Conservation (phyloP, 2,797 vertebrate species). For the Pseudochromis fuscus region DNA sequence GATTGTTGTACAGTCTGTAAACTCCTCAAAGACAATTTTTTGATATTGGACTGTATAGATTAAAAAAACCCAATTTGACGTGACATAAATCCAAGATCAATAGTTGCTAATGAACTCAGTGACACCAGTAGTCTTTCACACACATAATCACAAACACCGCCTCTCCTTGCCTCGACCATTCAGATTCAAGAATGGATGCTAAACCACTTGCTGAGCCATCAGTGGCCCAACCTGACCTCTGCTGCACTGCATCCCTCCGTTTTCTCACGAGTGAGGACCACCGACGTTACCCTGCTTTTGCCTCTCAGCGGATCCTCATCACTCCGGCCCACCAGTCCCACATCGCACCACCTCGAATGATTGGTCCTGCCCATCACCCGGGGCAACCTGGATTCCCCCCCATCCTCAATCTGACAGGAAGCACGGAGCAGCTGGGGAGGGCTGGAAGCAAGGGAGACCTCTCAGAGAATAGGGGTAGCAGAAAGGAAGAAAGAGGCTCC, state of each 20-base stretch:
- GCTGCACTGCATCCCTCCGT: constrained; percentile 3
- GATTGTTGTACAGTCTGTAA: background rate
- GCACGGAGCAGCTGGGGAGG: constrained; percentile 54
- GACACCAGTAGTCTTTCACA: constrained; percentile 15
- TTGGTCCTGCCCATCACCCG: constrained; percentile 73
- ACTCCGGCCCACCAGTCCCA: constrained; percentile 56
- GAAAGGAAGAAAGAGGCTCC: constrained; percentile 49
- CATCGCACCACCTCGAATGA: constrained; percentile 75
- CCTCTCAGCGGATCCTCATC: constrained; percentile 50
- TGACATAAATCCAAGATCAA: background rate
- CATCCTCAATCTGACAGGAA: constrained; percentile 69
- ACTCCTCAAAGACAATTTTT: background rate
- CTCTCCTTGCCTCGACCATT: constrained; percentile 26
- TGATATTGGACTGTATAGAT: background rate
- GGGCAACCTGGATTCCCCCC: constrained; percentile 68
- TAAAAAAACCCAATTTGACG: background rate
- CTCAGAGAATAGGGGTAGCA: constrained; percentile 39
- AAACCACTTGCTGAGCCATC: constrained; percentile 31
- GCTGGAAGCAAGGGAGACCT: constrained; percentile 38
- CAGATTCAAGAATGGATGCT: constrained; percentile 27
- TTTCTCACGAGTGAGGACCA: constrained; percentile 53
- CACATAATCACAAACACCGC: background rate
- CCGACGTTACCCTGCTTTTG: constrained; percentile 19
- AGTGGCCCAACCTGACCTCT: constrained; percentile 34
- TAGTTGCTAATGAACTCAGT: constrained; percentile 6